These are phyloP conservation scores for Argyresthia albistria DNA, from an alignment of 2,888 invertebrate genomes.

Conservation along the genomic window DNA sequence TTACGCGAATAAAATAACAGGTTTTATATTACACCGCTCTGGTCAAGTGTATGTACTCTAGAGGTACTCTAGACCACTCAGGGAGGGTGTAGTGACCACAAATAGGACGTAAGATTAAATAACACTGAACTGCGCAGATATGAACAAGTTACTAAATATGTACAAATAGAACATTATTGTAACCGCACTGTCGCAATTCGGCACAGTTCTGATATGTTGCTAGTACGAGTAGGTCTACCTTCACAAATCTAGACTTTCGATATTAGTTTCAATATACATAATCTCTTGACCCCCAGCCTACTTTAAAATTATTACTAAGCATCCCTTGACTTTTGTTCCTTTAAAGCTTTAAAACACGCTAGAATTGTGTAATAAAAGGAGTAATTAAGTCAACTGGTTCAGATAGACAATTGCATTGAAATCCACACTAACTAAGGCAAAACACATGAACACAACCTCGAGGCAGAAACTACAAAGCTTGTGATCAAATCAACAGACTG, in stretches of 20 bases:
- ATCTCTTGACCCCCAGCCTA: too few species aligned
- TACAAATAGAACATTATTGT: constrained; percentile 52
- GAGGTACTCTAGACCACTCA: constrained; percentile 12
- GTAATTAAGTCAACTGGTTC: too few species aligned
- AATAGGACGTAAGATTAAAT: constrained; percentile 65
- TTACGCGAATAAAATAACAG: constrained; percentile 7
- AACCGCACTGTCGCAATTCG: constrained; percentile 48
- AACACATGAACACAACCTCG: not conserved
- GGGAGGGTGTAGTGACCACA: constrained; percentile 48
- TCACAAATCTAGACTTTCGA: constrained; percentile 4
- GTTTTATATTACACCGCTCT: constrained; percentile 12
- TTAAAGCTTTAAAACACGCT: too few species aligned
- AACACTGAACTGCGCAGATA: constrained; percentile 37
- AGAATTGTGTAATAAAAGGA: too few species aligned
- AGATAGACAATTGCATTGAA: too few species aligned
- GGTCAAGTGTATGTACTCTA: constrained; percentile 1
- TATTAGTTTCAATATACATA: not conserved
- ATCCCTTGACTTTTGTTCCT: too few species aligned
- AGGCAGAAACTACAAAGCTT: constrained; percentile 9
- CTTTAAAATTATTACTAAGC: too few species aligned
- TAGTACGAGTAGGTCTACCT: not conserved
- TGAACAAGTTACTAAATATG: constrained; percentile 63
- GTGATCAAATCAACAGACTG: constrained; percentile 6
- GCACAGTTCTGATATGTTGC: constrained; percentile 8
- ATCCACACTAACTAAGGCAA: too few species aligned